A percentile compares a stretch with the other conserved stretches of the same genome.
phyloP scores from a whole-genome alignment of 2,888 invertebrate genomes.

The Piscicola geometra region DNA sequence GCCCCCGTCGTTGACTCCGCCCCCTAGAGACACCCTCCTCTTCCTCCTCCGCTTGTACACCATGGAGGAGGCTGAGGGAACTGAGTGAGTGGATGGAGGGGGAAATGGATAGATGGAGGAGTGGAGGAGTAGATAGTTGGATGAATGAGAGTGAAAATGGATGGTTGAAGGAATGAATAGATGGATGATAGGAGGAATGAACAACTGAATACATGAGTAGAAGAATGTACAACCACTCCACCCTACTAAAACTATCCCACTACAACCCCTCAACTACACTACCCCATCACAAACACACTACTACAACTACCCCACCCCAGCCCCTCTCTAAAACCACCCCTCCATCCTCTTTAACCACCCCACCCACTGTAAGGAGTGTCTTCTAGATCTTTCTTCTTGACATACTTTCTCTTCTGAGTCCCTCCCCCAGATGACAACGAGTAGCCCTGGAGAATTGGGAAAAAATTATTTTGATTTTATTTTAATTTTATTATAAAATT shows the following conservation, averaged over 20 bases:
- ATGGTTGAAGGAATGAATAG: neutral
- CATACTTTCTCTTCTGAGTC: neutral
- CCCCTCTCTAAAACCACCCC: no score
- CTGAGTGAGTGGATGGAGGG: no score
- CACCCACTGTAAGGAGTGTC: neutral
- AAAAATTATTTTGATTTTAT: no score
- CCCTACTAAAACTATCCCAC: neutral
- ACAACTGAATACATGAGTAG: neutral
- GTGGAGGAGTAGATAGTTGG: neutral
- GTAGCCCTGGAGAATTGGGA: no score
- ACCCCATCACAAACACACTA: no score
- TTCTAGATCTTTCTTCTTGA: conserved; percentile 7
- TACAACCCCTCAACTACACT: neutral
- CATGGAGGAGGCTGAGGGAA: neutral
- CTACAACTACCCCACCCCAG: neutral
- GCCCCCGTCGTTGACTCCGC: neutral
- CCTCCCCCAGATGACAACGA: no score
- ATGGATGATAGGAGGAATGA: neutral
- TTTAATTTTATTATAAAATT: no score
- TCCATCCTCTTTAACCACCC: no score
- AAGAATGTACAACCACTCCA: neutral
- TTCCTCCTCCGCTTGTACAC: conserved; percentile 1
- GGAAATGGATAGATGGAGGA: neutral
- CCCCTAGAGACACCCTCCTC: neutral
- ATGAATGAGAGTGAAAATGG: neutral